phyloP scores from a whole-genome alignment of 2,113 vertebrate species.

The Pycnonotus jocosus region DNA sequence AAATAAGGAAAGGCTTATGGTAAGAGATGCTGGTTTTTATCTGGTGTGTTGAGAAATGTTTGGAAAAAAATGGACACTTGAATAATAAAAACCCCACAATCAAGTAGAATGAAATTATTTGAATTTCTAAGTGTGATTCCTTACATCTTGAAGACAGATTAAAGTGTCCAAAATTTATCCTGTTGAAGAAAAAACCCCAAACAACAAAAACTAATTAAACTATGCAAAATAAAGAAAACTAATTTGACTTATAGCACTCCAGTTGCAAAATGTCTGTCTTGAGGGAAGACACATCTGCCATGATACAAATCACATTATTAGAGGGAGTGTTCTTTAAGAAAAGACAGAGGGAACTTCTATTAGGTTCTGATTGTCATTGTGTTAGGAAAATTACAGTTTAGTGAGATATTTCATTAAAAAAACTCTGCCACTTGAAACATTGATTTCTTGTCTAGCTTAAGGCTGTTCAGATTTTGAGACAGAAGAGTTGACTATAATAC shows the following conservation, averaged over 20 bases:
- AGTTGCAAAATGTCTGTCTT: neutral
- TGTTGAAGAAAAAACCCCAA: neutral
- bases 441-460: neutral
- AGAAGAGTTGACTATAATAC: neutral
- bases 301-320: neutral
- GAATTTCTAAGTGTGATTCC: neutral
- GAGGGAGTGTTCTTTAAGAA: neutral
- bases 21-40: neutral
- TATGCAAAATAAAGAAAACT: neutral
- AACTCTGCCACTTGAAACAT: neutral
- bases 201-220: neutral
- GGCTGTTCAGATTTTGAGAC: neutral
- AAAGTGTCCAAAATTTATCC: neutral
- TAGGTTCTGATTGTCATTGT: neutral
- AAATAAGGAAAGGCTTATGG: neutral
- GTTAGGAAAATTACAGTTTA: neutral
- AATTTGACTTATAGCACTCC: neutral
- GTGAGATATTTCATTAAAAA: neutral
- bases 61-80: neutral
- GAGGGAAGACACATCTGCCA: neutral
- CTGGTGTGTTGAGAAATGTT: neutral
- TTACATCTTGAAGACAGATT: neutral
- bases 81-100: neutral
- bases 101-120: neutral
- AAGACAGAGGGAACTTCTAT: neutral